Evolutionary conservation across 1,140 invertebrate genomes (phyloP).

Genomic region (Asbolus verrucosus): DNA sequence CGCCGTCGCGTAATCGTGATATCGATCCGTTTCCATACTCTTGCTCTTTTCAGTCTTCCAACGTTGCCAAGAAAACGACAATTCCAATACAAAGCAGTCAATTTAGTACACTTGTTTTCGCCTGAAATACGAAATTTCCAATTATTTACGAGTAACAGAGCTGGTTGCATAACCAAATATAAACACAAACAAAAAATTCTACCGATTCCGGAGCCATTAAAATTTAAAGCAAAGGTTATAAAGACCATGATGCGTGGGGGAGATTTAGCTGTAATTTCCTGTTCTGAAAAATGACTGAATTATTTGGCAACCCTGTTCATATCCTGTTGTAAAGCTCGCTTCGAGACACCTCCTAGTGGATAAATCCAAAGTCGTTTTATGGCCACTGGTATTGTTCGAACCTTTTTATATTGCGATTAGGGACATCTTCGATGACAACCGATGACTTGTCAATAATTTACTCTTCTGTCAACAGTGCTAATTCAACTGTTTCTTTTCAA

Average conservation of each 20-base stretch:
- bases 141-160: too few relatives aligned
- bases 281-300: slow-evolving; percentile 3
- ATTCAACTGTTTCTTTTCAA: neutral
- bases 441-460: slow-evolving; percentile 16
- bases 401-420: slow-evolving; percentile 22
- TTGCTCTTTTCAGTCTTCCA: slow-evolving; percentile 41
- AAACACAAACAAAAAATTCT: neutral
- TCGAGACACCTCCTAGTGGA: slow-evolving; percentile 2
- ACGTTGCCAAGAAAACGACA: slow-evolving; percentile 36
- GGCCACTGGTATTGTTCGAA: slow-evolving; percentile 7
- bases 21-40: slow-evolving; percentile 39
- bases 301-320: neutral
- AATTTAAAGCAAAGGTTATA: neutral
- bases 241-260: neutral
- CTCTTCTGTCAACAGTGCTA: slow-evolving; percentile 17
- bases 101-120: neutral
- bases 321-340: neutral
- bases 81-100: slow-evolving; percentile 25
- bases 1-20: slow-evolving; percentile 43
- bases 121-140: neutral
- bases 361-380: slow-evolving; percentile 15
- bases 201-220: neutral
- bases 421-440: slow-evolving; percentile 1
- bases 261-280: slow-evolving; percentile 6
- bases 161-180: neutral